Conservation (phyloP, 1,140 invertebrate genomes). For the Neotoxoptera formosana region DNA sequence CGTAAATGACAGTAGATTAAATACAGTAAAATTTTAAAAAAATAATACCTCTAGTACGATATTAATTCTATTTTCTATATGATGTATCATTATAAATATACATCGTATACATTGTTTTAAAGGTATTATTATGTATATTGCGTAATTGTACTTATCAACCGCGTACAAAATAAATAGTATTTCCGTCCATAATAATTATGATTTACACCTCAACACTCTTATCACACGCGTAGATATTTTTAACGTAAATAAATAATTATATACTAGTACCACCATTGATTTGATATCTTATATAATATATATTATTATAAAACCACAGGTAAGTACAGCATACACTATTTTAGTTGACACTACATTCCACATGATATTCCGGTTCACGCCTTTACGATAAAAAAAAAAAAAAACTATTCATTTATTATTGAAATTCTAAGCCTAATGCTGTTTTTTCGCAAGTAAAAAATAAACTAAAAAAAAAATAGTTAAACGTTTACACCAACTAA, state of each 20-base stretch:
- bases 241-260: background rate
- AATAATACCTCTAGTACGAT: background rate
- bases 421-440: background rate
- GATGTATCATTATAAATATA: background rate
- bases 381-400: background rate
- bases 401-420: background rate
- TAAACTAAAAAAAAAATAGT: background rate
- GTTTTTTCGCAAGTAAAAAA: background rate
- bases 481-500: background rate
- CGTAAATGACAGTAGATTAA: background rate
- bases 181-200: background rate
- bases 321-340: too few species aligned
- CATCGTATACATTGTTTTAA: background rate
- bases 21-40: background rate
- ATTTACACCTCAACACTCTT: background rate
- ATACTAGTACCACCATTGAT: background rate
- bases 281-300: too few species aligned
- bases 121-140: background rate
- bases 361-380: background rate
- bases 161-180: background rate
- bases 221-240: background rate
- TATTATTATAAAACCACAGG: too few species aligned
- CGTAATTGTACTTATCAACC: background rate
- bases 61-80: background rate
- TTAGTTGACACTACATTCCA: background rate